Evolutionary conservation across 2,797 vertebrate genomes (phyloP), one percentile per base, ranked within the genome.

Genomic region (Spea hammondii): DNA sequence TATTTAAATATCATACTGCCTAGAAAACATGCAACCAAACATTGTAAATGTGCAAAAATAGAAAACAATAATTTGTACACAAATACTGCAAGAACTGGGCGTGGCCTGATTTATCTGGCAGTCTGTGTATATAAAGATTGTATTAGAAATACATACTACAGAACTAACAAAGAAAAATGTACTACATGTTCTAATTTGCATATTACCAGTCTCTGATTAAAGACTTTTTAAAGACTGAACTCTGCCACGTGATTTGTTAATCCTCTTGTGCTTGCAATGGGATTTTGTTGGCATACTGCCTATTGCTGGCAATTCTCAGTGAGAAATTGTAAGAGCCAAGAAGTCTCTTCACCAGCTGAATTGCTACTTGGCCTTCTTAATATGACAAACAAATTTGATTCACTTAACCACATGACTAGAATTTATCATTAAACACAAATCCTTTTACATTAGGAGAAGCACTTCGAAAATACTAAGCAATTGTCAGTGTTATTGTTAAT

Each of bases 401-500:
- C 84, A 83, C 83, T 89, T 88, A 70, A 86, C 77, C 0, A 45
- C 76, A 83, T 79, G 74, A 82, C 83, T 73, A 85, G 74, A 82
- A 82, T 86, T 85, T 87, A 84, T 86, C 67, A 89, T 55, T 57
- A 50, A 85, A 72, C 70, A 79, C 83, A 83, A 87, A 86, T 87
- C 45, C 79, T 83, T 83, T 84, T 87, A 82, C 80, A 86, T 89
- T 89, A 80, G 84, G 66, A 5, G 81, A 87, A 86, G 78, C 76
- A 81, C 83, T 86, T 85, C 83, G 85, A 87, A 85, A 89, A 79
- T 89, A 85, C 82, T 85, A 84, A 86, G 79, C 82, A 87, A 88
- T 88, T 86, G 84, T 84, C 84, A 85, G 82, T 77, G 85, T 82
- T 87, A 86, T 85, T 88, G 51, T 85, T 88, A 85, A 89, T 87